These are phyloP conservation scores for Anolis apletophallus DNA, from an alignment of 2,797 vertebrate genomes.

Conservation along the genomic window DNA sequence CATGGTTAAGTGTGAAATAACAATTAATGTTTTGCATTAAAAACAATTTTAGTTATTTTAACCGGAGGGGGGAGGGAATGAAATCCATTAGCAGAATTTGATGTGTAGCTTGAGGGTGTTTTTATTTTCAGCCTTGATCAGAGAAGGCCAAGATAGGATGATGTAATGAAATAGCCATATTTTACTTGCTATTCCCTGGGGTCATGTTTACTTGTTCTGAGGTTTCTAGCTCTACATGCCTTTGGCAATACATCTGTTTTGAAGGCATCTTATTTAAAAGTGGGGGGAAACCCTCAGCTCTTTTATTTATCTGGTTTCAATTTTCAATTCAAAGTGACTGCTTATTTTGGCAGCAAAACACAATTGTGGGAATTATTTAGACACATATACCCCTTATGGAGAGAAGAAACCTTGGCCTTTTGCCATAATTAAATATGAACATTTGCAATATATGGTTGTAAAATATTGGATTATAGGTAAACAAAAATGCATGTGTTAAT, in stretches of 20 bases:
- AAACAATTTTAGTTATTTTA: constrained; percentile 33
- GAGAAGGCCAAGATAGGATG: constrained; percentile 10
- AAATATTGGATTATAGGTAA: constrained; percentile 36
- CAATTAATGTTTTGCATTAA: constrained; percentile 40
- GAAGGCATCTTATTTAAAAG: neutral
- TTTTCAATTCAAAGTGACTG: constrained; percentile 19
- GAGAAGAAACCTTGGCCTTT: constrained; percentile 12
- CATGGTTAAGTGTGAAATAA: constrained; percentile 33
- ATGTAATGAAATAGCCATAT: constrained; percentile 22
- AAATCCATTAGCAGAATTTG: neutral
- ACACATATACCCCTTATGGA: constrained; percentile 24
- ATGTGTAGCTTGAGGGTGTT: constrained; percentile 6
- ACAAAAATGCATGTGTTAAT: constrained; percentile 35
- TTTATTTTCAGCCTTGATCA: constrained; percentile 8
- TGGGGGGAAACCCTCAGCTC: constrained; percentile 5
- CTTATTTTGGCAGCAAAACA: constrained; percentile 47
- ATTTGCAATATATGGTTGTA: constrained; percentile 32
- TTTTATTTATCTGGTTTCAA: constrained; percentile 25
- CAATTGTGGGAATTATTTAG: constrained; percentile 46
- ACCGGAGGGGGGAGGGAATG: neutral
- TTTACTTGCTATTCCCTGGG: constrained; percentile 4
- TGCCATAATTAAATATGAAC: constrained; percentile 39
- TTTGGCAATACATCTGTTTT: constrained; percentile 25
- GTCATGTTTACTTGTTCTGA: constrained; percentile 1
- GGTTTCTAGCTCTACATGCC: neutral